Evolutionary conservation across 2,113 vertebrate species (phyloP), one percentile per base, ranked within the genome.

Genomic region (Apodemus sylvaticus): DNA sequence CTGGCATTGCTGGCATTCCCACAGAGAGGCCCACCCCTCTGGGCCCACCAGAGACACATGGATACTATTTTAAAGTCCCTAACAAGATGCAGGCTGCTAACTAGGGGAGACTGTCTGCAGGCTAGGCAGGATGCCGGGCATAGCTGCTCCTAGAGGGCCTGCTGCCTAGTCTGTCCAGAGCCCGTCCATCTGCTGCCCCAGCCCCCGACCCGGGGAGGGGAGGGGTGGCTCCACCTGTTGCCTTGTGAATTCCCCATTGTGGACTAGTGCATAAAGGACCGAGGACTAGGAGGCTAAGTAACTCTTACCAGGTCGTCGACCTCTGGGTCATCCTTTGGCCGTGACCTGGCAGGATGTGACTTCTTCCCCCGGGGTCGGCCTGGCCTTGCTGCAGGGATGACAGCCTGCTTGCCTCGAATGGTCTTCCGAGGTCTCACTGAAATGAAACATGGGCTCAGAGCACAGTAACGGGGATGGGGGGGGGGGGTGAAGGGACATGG

Each of bases 241-340:
- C 92, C 88, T 34, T 64, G 45, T 58, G 55, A 95, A 97, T 97
- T 96, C 97, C 97, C 55, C 12, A 81, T 0, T 1, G 94, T 89
- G 93, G 82, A 89, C 90, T 55, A 17, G 95, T 82, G 34, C 94
- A 58, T 74, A 91, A 88, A 76, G 0, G 0, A 13, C 14, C 34
- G 86, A 73, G 62, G 19, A 81, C 16, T 0, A 71, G 94, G 55
- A 81, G 58, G 96, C 83, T 83, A 78, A 86, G 87, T 92, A 83
- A n/a, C 10, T 93, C 99, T 99, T 98, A 99, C 99, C 99, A 99
- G 98, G 96, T 99, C 99, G 1, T 99, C 99, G 0, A 99, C 99
- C 98, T 99, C 99, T 8, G 98, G 98, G 0, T 98, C 98, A 8
- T 98, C 99, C 97, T 97, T 99, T 73, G 98, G 98, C 94, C 97